Evolutionary conservation across 2,797 vertebrate genomes (phyloP).

Genomic region (Phataginus tricuspis): DNA sequence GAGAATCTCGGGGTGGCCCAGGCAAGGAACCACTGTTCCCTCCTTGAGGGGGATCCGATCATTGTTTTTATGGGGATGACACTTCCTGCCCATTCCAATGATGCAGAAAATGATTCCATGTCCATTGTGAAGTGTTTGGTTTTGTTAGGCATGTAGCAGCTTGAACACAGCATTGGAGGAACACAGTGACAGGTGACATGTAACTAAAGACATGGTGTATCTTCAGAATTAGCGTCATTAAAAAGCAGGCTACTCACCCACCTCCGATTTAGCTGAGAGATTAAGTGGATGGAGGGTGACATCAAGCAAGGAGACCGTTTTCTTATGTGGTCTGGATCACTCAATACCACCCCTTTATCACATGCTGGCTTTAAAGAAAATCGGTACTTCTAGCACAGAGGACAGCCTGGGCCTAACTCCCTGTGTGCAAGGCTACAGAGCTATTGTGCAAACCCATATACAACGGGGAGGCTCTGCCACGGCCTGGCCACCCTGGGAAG

Average conservation of each 20-base stretch:
- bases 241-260: not conserved
- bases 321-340: not conserved
- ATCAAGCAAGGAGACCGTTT: not conserved
- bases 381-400: not conserved
- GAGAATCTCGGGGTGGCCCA: fast-evolving
- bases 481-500: not conserved
- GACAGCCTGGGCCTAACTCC: not conserved
- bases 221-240: not conserved
- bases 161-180: not conserved
- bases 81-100: not conserved
- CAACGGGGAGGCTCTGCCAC: fast-evolving
- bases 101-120: not conserved
- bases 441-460: fast-evolving
- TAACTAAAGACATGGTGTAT: not conserved
- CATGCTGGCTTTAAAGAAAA: not conserved
- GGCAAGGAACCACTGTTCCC: too few species aligned
- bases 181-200: not conserved
- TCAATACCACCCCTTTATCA: not conserved
- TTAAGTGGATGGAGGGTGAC: not conserved
- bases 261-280: not conserved
- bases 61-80: not conserved
- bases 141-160: not conserved
- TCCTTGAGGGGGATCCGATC: fast-evolving
- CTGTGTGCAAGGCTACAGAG: not conserved
- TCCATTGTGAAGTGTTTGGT: not conserved